Evolutionary conservation across 2,797 vertebrate species (phyloP).

Genomic region (Dendrocincla fuliginosa): DNA sequence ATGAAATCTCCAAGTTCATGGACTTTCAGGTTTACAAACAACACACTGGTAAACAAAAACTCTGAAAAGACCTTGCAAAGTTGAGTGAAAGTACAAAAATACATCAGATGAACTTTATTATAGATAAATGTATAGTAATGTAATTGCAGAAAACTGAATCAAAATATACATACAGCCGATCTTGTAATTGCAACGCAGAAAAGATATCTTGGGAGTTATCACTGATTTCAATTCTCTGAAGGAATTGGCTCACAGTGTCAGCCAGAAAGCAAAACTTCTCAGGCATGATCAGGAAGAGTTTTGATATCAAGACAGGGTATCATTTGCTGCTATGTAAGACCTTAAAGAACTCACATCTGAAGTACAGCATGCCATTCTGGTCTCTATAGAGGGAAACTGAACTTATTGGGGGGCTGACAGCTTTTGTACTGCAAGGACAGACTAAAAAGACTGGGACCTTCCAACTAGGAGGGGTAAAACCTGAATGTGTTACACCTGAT

Average conservation of each 20-base stretch:
- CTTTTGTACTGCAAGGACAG: not conserved
- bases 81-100: not conserved
- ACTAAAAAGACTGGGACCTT: not conserved
- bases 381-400: not conserved
- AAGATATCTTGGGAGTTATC: not conserved
- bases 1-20: not conserved
- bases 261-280: not conserved
- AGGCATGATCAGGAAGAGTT: not conserved
- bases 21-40: not conserved
- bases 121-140: not conserved
- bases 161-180: not conserved
- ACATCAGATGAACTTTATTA: not conserved
- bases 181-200: not conserved
- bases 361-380: not conserved
- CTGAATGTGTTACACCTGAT: not conserved
- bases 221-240: not conserved
- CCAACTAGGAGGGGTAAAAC: not conserved
- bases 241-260: not conserved
- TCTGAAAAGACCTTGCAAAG: not conserved
- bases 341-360: not conserved
- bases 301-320: not conserved
- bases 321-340: not conserved
- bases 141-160: not conserved
- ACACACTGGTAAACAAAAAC: not conserved
- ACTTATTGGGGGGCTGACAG: not conserved